These are phyloP conservation scores for Meganola albula DNA, from an alignment of 2,888 invertebrate species.

Conservation along the genomic window DNA sequence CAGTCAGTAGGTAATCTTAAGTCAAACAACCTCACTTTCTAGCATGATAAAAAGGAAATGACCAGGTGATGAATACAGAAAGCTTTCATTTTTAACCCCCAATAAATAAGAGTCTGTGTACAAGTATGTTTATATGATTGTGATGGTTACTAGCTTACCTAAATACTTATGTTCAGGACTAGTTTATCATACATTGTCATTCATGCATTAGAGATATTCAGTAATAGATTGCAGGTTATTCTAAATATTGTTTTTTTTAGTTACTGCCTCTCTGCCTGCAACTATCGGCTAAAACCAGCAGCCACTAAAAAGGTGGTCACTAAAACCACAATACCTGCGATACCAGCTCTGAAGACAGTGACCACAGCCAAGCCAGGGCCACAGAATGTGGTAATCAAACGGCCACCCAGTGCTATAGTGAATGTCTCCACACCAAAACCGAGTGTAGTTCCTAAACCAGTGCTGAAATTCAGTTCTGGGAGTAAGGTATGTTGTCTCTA, in stretches of 20 bases:
- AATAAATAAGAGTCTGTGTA: too few species aligned
- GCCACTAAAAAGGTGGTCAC: constrained; percentile 66
- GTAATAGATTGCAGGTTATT: too few species aligned
- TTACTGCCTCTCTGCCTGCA: constrained; percentile 90
- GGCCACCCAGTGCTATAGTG: constrained; percentile 62
- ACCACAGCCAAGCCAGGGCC: constrained; percentile 54
- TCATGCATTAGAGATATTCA: too few species aligned
- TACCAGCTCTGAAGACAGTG: constrained; percentile 52
- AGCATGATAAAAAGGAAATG: too few species aligned
- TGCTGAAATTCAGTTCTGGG: constrained; percentile 83
- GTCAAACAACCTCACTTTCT: too few species aligned
- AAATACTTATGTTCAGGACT: too few species aligned
- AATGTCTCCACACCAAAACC: constrained; percentile 81
- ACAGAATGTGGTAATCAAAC: constrained; percentile 68
- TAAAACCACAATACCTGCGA: constrained; percentile 42
- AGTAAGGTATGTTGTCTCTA: constrained; percentile 69
- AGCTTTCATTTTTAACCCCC: too few species aligned
- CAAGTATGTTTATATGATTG: too few species aligned
- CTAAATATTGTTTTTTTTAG: constrained; percentile 74
- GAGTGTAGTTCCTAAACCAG: constrained; percentile 85
- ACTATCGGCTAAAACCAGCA: constrained; percentile 82
- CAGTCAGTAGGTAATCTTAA: too few species aligned
- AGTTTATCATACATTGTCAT: too few species aligned
- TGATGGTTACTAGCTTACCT: too few species aligned
- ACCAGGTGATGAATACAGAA: too few species aligned